phyloP scores from a whole-genome alignment of 2,797 vertebrate species.

The Alectoris magna region DNA sequence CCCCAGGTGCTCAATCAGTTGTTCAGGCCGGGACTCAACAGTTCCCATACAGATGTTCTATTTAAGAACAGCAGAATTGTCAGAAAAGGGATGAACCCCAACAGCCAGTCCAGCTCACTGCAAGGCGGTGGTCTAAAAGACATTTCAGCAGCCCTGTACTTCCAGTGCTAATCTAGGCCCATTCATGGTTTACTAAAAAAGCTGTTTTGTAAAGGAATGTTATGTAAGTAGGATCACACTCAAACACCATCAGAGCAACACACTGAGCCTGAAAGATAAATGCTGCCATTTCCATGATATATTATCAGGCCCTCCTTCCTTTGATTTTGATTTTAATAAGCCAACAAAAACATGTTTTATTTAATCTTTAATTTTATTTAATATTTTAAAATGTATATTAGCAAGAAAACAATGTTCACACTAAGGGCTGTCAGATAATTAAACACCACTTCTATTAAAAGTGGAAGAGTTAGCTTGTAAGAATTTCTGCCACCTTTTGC shows the following conservation, averaged over 20 bases:
- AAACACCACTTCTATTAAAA: neutral
- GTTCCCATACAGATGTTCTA: neutral
- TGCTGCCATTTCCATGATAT: neutral
- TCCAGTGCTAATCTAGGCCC: neutral
- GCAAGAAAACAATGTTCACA: neutral
- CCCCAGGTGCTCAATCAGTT: too few relatives aligned
- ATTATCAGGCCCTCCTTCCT: neutral
- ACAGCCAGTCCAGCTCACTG: neutral
- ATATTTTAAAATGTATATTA: neutral
- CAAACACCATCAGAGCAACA: neutral
- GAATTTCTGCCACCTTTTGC: neutral
- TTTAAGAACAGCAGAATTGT: neutral
- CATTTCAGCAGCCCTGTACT: neutral
- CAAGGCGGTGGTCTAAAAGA: neutral
- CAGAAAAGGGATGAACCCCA: neutral
- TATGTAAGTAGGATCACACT: neutral
- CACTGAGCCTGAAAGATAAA: neutral
- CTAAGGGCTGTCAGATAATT: neutral
- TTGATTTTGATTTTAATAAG: neutral
- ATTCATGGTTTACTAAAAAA: neutral
- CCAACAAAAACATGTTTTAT: neutral
- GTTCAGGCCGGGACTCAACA: too few relatives aligned
- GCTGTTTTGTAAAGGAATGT: neutral
- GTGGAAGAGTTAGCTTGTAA: neutral
- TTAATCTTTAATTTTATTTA: neutral